Conservation (phyloP, 53 echinoderm and acorn worm genomes). For the Apostichopus leukothele region DNA sequence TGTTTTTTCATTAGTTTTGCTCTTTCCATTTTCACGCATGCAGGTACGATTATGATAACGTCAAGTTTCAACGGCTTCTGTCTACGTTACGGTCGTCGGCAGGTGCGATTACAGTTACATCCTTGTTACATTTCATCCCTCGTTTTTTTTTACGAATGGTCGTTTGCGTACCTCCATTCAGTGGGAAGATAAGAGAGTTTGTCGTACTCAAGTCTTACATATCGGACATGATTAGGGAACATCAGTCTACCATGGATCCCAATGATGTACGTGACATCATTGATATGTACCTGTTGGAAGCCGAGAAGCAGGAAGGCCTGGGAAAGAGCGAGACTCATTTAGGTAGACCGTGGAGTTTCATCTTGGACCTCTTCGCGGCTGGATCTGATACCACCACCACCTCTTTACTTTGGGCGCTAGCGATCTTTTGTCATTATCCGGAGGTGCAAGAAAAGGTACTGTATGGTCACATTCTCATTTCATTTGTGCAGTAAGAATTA, state of each 20-base stretch:
- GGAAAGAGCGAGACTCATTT: not conserved
- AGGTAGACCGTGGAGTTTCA: conserved; percentile 45
- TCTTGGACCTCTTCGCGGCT: conserved; percentile 52
- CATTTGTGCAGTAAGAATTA: too few relatives aligned
- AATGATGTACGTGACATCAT: conserved; percentile 55
- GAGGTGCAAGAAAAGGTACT: conserved; percentile 57
- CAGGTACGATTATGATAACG: conserved; percentile 25
- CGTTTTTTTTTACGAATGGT: not conserved
- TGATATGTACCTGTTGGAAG: conserved; percentile 53
- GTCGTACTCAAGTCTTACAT: conserved; percentile 31
- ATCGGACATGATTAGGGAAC: conserved; percentile 21
- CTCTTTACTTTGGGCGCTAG: conserved; percentile 49
- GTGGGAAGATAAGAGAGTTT: not conserved
- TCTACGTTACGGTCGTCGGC: not conserved
- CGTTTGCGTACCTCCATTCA: conserved; percentile 8
- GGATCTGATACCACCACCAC: conserved; percentile 56
- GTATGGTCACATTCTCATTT: too few relatives aligned
- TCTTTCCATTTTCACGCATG: not conserved
- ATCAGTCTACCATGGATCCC: not conserved
- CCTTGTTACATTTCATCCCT: not conserved
- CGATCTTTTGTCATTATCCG: conserved; percentile 48
- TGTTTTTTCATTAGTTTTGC: not conserved
- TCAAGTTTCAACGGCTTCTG: conserved; percentile 25
- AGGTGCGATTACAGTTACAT: not conserved
- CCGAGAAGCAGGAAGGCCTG: not conserved